Base-by-base conservation (phyloP, 2,113 vertebrate species). In the Perognathus longimembris region DNA sequence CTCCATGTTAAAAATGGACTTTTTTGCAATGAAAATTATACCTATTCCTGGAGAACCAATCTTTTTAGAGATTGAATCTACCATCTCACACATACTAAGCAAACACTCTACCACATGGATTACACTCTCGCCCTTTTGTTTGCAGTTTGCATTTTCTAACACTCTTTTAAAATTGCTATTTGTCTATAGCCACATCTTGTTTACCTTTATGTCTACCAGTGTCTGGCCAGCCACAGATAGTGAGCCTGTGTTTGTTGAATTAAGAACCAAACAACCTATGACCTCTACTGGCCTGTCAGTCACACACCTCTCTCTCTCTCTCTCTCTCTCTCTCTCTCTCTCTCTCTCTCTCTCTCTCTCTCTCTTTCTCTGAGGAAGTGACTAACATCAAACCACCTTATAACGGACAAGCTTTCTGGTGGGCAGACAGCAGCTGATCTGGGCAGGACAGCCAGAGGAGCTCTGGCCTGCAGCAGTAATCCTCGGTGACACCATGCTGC, bases 281-380 rank as follows among this genome's bases (percentile, higher is more conserved):
- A 92, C 61, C 70, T 88, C 50, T 69, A 40, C 40, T 73, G 20
- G 32, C 74, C 61, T 61, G 36, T 76, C 66, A 15, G 17, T 5
- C 79, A 26, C 40, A n/a, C 3, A n/a, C n/a, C n/a, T n/a, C n/a
- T n/a, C n/a, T n/a, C n/a, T n/a, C n/a, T n/a, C n/a, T n/a, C n/a
- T n/a, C n/a, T n/a, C n/a, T n/a, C n/a, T n/a, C n/a, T n/a, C n/a
- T n/a, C n/a, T n/a, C n/a, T n/a, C n/a, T n/a, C n/a, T n/a, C n/a
- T n/a, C n/a, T n/a, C n/a, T n/a, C n/a, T n/a, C n/a, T n/a, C n/a
- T n/a, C n/a, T n/a, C n/a, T n/a, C n/a, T n/a, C n/a, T n/a, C n/a
- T n/a, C n/a, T n/a, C 54, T 74, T 24, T 78, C 71, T 93, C 70
- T 73, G 36, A 94, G 95, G 91, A 92, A 96, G 88, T 96, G 85